These are phyloP conservation scores for Gymnogyps californianus DNA, from an alignment of 2,113 vertebrate species.

Conservation along the genomic window DNA sequence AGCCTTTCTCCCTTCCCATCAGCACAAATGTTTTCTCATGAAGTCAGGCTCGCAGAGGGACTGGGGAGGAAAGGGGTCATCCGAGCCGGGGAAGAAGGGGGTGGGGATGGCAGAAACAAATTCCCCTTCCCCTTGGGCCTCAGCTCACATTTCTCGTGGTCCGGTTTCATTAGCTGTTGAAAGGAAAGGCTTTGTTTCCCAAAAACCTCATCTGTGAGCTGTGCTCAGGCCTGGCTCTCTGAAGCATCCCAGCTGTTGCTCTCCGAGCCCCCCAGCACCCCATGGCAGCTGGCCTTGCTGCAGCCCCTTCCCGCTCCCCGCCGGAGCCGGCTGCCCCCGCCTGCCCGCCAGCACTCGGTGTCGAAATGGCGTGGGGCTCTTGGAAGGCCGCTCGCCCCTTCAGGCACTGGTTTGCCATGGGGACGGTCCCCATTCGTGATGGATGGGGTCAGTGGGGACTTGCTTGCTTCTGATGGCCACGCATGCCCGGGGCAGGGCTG, in stretches of 20 bases:
- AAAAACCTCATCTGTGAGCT: not conserved
- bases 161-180: not conserved
- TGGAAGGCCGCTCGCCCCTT: not conserved
- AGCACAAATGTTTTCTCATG: not conserved
- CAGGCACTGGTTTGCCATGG: not conserved
- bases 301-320: not conserved
- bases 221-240: not conserved
- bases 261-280: not conserved
- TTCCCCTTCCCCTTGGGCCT: conserved; percentile 2
- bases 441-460: not conserved
- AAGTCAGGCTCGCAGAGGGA: not conserved
- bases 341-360: fast-evolving
- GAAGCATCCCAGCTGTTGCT: conserved; percentile 25
- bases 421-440: fast-evolving
- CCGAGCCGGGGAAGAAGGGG: not conserved
- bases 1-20: not conserved
- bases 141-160: conserved; percentile 33
- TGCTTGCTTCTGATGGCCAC: fast-evolving
- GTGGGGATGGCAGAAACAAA: not conserved
- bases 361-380: not conserved
- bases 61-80: not conserved
- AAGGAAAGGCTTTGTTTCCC: conserved; percentile 55
- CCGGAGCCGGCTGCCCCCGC: not conserved
- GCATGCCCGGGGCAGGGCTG: not conserved
- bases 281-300: not conserved